These are phyloP conservation scores for Sitta carolinensis DNA, from an alignment of 2,797 vertebrate species.

Conservation along the genomic window DNA sequence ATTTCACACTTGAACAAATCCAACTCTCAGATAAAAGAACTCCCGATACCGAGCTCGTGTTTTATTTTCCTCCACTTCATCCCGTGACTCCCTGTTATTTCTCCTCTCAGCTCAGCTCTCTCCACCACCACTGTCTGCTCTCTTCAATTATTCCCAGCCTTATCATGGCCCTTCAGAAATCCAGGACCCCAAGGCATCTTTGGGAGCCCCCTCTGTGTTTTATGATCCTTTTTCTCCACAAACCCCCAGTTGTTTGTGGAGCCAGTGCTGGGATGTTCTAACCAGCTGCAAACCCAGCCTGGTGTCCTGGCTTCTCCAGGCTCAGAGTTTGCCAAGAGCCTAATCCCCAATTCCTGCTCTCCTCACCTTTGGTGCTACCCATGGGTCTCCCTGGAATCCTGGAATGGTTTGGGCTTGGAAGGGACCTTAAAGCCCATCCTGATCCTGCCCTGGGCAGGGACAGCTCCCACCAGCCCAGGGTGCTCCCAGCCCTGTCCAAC, in stretches of 20 bases:
- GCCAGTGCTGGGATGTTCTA: neutral
- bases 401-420: neutral
- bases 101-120: neutral
- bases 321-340: neutral
- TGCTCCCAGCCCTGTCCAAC: neutral
- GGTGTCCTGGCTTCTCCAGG: neutral
- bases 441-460: neutral
- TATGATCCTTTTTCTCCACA: neutral
- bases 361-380: neutral
- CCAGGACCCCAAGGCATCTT: neutral
- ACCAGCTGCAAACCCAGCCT: neutral
- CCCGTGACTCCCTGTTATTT: neutral
- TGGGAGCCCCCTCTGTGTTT: neutral
- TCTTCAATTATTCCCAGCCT: slow-evolving; percentile 14
- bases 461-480: accelerated
- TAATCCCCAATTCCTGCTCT: neutral
- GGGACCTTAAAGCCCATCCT: neutral
- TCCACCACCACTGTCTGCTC: neutral
- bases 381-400: accelerated
- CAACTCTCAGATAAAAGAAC: neutral
- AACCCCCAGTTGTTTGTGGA: neutral
- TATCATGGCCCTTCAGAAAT: neutral
- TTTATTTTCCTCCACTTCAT: slow-evolving; percentile 9
- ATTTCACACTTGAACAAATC: slow-evolving; percentile 56
- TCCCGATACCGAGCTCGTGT: neutral